These are phyloP conservation scores for Spinus olivaceus DNA, from an alignment of 2,797 vertebrate species.

Conservation along the genomic window DNA sequence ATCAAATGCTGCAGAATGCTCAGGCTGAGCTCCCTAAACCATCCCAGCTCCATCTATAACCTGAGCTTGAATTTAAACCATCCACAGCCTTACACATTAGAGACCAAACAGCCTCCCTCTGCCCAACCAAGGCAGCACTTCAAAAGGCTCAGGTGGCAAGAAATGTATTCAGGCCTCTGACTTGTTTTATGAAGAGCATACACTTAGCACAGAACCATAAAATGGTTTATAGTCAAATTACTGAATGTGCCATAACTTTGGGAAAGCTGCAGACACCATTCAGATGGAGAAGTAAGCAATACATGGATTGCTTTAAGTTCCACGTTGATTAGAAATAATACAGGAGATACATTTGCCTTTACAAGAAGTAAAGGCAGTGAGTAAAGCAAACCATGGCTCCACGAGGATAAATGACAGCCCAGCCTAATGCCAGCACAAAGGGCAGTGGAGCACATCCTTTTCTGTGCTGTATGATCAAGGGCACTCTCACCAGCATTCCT, in stretches of 20 bases:
- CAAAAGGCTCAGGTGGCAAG: not conserved
- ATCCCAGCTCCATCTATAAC: not conserved
- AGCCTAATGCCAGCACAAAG: not conserved
- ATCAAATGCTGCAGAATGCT: not conserved
- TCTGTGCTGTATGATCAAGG: not conserved
- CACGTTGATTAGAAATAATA: not conserved
- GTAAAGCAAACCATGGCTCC: not conserved
- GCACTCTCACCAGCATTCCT: not conserved
- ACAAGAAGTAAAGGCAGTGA: not conserved
- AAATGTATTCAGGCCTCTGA: not conserved
- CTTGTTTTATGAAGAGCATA: rapidly evolving
- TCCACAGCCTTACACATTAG: not conserved
- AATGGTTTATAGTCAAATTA: not conserved
- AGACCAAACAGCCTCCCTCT: not conserved
- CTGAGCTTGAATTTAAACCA: not conserved
- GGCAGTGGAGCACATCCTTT: not conserved
- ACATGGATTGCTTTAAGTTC: not conserved
- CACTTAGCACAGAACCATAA: not conserved
- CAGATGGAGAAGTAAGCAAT: not conserved
- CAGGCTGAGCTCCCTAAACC: not conserved
- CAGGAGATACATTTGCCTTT: not conserved
- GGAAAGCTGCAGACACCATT: not conserved
- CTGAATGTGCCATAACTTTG: not conserved
- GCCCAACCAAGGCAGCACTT: not conserved
- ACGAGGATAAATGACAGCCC: not conserved